Evolutionary conservation across 1,140 invertebrate genomes (phyloP).

Genomic region (Cotesia vestalis): DNA sequence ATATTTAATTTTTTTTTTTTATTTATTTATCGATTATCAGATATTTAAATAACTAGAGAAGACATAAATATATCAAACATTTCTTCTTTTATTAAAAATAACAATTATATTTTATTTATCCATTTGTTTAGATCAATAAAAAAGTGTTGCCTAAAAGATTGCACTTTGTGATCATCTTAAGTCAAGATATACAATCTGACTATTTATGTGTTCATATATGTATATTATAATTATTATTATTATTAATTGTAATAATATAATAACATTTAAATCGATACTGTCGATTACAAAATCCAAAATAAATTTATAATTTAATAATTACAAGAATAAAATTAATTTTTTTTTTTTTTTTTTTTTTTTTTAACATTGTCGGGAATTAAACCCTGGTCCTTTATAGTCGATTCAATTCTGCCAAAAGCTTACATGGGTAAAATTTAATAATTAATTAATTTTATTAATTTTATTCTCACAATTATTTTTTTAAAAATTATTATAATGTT

Average conservation of each 20-base stretch:
- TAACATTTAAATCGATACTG: constrained; percentile 3
- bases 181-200: constrained; percentile 47
- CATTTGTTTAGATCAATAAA: constrained; percentile 51
- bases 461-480: constrained; percentile 8
- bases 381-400: background rate
- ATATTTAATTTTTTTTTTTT: constrained; percentile 14
- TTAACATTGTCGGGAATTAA: background rate
- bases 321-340: no score
- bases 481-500: constrained; percentile 13
- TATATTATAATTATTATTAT: constrained; percentile 9
- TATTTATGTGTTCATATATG: constrained; percentile 8
- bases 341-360: no score
- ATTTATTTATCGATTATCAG: constrained; percentile 45
- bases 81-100: constrained; percentile 64
- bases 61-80: constrained; percentile 59
- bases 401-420: no score
- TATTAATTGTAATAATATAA: background rate
- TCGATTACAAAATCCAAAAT: constrained; percentile 4
- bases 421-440: no score
- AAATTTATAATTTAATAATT: background rate
- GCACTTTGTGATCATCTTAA: constrained; percentile 66
- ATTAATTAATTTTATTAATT: background rate
- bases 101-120: constrained; percentile 60
- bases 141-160: constrained; percentile 66
- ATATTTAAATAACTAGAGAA: constrained; percentile 61